Evolutionary conservation across 1,140 invertebrate genomes (phyloP).

Genomic region (Periplaneta americana): DNA sequence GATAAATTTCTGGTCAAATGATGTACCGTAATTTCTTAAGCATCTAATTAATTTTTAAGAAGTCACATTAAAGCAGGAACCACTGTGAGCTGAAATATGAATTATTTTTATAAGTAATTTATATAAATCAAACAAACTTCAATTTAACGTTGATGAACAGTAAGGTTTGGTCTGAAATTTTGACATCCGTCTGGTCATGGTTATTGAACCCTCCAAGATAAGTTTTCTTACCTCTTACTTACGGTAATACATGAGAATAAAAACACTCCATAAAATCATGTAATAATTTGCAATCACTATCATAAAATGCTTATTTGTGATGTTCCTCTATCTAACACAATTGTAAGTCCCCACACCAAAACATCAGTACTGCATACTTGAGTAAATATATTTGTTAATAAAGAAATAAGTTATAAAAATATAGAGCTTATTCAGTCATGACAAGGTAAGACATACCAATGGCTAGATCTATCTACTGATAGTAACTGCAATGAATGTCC

Average conservation of each 20-base stretch:
- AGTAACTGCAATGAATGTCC: not conserved
- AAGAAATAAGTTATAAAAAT: not conserved
- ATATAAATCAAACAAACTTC: too few species aligned
- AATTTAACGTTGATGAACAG: too few species aligned
- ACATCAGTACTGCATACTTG: not conserved
- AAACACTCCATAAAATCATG: not conserved
- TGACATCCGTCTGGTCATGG: too few species aligned
- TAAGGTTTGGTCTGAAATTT: too few species aligned
- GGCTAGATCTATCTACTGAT: too few species aligned
- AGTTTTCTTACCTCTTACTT: not conserved
- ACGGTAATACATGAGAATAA: not conserved
- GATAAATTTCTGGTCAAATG: too few species aligned
- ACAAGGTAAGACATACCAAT: not conserved
- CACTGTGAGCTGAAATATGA: too few species aligned
- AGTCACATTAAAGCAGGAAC: too few species aligned
- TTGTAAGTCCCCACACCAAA: not conserved
- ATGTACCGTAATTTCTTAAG: too few species aligned
- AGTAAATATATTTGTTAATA: not conserved
- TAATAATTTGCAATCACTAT: not conserved
- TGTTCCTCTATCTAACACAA: not conserved
- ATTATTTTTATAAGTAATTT: too few species aligned
- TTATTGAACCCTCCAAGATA: not conserved
- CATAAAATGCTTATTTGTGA: not conserved
- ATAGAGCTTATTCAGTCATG: not conserved
- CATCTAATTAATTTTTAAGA: too few species aligned